phyloP scores from a whole-genome alignment of 2,888 invertebrate species.

The Scaptomyza tumidula region DNA sequence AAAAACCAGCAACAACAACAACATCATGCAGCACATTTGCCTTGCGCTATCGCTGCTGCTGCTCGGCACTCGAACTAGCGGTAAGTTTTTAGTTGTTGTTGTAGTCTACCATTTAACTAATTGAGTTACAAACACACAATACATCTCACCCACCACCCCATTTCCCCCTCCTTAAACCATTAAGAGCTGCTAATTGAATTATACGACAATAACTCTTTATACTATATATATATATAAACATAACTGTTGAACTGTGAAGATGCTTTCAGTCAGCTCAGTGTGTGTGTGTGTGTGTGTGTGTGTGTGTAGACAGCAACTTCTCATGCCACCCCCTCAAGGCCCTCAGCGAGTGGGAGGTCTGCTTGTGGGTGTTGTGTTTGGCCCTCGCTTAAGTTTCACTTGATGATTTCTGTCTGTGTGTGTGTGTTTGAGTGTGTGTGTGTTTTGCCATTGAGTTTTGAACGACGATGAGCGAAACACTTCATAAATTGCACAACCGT shows the following conservation, averaged over 20 bases:
- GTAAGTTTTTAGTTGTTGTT: conserved; percentile 32
- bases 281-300: background rate
- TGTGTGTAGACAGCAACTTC: no score
- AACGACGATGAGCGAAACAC: conserved; percentile 34
- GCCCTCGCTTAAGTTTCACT: conserved; percentile 47
- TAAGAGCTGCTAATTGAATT: background rate
- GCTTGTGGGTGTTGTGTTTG: conserved; percentile 39
- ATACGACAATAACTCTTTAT: background rate
- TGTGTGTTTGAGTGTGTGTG: background rate
- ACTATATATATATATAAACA: background rate
- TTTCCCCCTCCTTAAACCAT: background rate
- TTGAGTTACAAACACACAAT: conserved; percentile 28
- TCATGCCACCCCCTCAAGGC: conserved; percentile 10
- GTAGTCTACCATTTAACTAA: conserved; percentile 60
- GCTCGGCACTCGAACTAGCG: conserved; percentile 39
- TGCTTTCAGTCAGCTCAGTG: conserved; percentile 13
- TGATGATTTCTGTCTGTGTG: conserved; percentile 26
- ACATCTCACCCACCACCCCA: conserved; percentile 1
- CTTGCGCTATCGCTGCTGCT: conserved; percentile 40
- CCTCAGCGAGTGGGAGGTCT: conserved; percentile 15
- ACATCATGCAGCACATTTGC: conserved; percentile 40
- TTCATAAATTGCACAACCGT: conserved; percentile 53
- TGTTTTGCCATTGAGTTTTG: conserved; percentile 44
- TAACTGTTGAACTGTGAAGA: conserved; percentile 14
- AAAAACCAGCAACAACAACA: conserved; percentile 10